Evolutionary conservation across 2,888 invertebrate genomes (phyloP).

Genomic region (Netelia inedita): DNA sequence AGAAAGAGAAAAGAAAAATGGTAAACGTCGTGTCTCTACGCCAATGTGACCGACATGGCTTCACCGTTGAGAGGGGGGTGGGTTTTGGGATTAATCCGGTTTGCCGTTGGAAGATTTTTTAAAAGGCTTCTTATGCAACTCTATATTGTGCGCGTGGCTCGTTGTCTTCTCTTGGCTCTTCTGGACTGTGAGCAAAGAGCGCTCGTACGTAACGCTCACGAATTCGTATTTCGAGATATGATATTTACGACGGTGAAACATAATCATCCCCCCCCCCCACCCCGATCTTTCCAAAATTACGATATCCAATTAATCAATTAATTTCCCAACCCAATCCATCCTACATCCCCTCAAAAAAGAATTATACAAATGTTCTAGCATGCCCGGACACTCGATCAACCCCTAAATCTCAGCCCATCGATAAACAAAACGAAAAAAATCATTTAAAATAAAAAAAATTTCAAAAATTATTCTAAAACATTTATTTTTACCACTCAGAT

Average conservation of each 20-base stretch:
- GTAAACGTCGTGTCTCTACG: slow-evolving; percentile 75
- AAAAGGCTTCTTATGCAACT: slow-evolving; percentile 84
- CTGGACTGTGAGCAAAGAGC: slow-evolving; percentile 28
- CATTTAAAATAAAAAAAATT: too few species aligned
- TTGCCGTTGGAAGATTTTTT: slow-evolving; percentile 82
- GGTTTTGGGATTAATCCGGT: slow-evolving; percentile 84
- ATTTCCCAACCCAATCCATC: background rate
- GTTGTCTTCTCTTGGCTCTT: slow-evolving; percentile 57
- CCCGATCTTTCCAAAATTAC: background rate
- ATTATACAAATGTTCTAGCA: too few species aligned
- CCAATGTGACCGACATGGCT: slow-evolving; percentile 83
- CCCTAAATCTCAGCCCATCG: too few species aligned
- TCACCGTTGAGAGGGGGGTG: slow-evolving; percentile 75
- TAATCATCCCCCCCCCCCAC: background rate
- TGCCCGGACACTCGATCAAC: too few species aligned
- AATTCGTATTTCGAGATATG: slow-evolving; percentile 10
- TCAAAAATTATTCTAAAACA: background rate
- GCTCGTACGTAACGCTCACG: slow-evolving; percentile 8
- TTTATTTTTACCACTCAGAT: background rate
- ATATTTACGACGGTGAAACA: background rate
- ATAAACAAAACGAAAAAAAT: too few species aligned
- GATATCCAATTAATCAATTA: slow-evolving; percentile 12
- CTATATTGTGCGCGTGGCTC: slow-evolving; percentile 75
- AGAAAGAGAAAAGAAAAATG: slow-evolving; percentile 15
- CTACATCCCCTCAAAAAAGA: too few species aligned